Evolutionary conservation across 2,113 vertebrate species (phyloP).

Genomic region (Bufo bufo): DNA sequence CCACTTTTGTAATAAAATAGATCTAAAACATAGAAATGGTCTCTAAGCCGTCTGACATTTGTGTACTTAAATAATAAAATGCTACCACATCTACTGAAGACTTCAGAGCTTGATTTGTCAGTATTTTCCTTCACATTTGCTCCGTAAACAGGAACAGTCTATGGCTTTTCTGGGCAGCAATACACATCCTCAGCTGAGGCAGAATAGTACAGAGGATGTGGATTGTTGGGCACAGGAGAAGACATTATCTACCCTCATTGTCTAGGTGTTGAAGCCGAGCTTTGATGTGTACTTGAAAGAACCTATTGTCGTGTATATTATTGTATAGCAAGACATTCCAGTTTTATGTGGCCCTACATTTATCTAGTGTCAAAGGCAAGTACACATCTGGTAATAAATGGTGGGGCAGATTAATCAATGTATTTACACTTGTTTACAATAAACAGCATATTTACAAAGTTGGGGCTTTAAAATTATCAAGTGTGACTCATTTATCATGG

Average conservation of each 20-base stretch:
- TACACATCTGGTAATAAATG: too few relatives aligned
- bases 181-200: not conserved
- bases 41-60: not conserved
- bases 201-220: not conserved
- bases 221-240: not conserved
- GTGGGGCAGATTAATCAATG: too few relatives aligned
- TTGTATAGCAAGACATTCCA: not conserved
- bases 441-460: too few relatives aligned
- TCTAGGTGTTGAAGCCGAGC: constrained; percentile 6
- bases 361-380: not conserved
- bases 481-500: too few relatives aligned
- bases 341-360: not conserved
- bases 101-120: not conserved
- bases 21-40: not conserved
- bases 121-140: not conserved
- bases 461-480: too few relatives aligned
- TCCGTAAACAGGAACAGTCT: too few relatives aligned
- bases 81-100: not conserved
- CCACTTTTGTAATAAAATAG: constrained; percentile 9
- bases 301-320: not conserved
- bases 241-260: not conserved
- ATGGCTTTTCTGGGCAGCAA: not conserved
- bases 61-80: constrained; percentile 43
- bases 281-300: not conserved
- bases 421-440: too few relatives aligned